phyloP scores from a whole-genome alignment of 2,888 invertebrate species.

The Pheosia gnoma region DNA sequence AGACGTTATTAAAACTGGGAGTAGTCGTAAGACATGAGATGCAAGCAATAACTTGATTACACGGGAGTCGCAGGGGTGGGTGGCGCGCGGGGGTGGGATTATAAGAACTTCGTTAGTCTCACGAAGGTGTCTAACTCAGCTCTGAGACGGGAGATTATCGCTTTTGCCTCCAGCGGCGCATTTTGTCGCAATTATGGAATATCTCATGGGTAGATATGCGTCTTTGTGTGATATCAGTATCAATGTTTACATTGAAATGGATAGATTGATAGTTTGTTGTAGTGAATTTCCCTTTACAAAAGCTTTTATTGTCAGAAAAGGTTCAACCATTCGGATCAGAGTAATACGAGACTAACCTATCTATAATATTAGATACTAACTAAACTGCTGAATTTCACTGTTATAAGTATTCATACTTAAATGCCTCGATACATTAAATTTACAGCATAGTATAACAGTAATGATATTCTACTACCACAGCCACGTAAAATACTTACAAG shows the following conservation, averaged over 20 bases:
- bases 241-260: background rate
- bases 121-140: slow-evolving; percentile 78
- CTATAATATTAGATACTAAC: too few relatives aligned
- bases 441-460: slow-evolving; percentile 28
- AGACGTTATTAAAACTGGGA: slow-evolving; percentile 51
- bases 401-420: too few relatives aligned
- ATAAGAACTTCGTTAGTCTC: slow-evolving; percentile 82
- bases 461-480: background rate
- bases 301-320: too few relatives aligned
- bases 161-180: slow-evolving; percentile 68
- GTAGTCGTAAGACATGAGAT: slow-evolving; percentile 69
- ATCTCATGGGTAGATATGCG: slow-evolving; percentile 40
- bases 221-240: background rate
- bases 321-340: too few relatives aligned
- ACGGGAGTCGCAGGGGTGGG: slow-evolving; percentile 43
- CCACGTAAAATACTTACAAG: slow-evolving; percentile 16
- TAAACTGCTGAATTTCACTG: too few relatives aligned
- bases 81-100: slow-evolving; percentile 61
- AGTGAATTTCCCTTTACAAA: too few relatives aligned
- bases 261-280: background rate
- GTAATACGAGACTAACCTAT: too few relatives aligned
- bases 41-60: slow-evolving; percentile 79
- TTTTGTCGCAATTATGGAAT: slow-evolving; percentile 65
- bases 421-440: too few relatives aligned
- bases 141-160: slow-evolving; percentile 74